Conservation (phyloP, 2,113 vertebrate genomes). For the Bubo scandiacus region DNA sequence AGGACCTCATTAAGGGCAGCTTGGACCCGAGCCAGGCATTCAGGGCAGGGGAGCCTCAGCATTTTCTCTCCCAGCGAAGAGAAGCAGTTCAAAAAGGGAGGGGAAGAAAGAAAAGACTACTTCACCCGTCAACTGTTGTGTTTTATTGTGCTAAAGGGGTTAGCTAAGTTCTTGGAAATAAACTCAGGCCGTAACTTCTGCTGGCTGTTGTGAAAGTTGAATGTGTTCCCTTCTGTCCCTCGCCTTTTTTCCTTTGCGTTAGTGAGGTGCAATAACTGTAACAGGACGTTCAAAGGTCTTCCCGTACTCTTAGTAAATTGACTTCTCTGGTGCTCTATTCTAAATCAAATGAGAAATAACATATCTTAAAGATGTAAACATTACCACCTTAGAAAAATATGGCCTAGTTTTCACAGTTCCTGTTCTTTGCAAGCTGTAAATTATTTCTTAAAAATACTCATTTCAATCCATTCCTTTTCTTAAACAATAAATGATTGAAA, state of each 20-base stretch:
- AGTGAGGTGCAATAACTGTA: not conserved
- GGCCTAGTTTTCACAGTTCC: not conserved
- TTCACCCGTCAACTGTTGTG: not conserved
- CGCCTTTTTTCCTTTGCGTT: not conserved
- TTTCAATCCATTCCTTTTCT: not conserved
- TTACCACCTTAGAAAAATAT: rapidly evolving
- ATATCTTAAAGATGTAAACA: not conserved
- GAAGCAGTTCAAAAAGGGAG: not conserved
- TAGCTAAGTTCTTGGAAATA: slow-evolving; percentile 34
- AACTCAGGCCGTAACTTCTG: not conserved
- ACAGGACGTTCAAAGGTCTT: not conserved
- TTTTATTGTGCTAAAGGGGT: slow-evolving; percentile 24
- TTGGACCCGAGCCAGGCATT: slow-evolving; percentile 48
- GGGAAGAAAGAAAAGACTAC: not conserved
- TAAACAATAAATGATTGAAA: not conserved
- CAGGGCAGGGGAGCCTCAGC: not conserved
- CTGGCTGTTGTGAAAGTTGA: not conserved
- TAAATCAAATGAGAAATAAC: not conserved
- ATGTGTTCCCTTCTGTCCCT: not conserved
- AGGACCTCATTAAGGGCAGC: slow-evolving; percentile 37
- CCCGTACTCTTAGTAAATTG: not conserved
- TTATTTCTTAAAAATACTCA: not conserved
- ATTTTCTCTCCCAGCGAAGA: not conserved
- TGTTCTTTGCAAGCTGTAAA: not conserved
- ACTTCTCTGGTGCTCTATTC: not conserved